Percentiles rank a stretch among this genome's conserved stretches.
Conservation (phyloP, 2,797 vertebrate species). For the Scolopax rusticola region DNA sequence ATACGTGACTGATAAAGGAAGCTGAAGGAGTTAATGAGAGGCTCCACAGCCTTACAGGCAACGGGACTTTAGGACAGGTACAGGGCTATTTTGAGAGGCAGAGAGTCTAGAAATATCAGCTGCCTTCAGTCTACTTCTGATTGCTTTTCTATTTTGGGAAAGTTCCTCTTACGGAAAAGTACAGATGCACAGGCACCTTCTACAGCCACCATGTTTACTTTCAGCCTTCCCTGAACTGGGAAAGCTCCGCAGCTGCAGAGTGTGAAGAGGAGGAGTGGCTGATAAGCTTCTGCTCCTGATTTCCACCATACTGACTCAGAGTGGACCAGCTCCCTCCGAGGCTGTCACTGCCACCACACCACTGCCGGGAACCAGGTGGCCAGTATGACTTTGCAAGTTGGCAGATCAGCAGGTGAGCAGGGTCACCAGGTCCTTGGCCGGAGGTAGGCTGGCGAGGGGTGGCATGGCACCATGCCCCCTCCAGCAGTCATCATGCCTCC, state of each 20-base stretch:
- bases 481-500: constrained; percentile 40
- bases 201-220: constrained; percentile 8
- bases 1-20: background rate
- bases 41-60: background rate
- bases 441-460: background rate
- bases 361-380: background rate
- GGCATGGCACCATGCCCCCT: accelerated
- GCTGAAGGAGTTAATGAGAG: background rate
- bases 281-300: constrained; percentile 20
- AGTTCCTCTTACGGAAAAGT: background rate
- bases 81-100: background rate
- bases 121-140: background rate
- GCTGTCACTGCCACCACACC: background rate
- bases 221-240: background rate
- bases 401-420: background rate
- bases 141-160: background rate
- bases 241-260: background rate
- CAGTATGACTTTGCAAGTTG: background rate
- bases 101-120: background rate
- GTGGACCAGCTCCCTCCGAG: background rate
- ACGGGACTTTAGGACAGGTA: background rate
- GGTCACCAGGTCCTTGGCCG: accelerated
- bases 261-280: background rate
- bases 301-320: constrained; percentile 28
- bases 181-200: background rate